Conservation (phyloP, 2,888 invertebrate genomes). For the Chymomyza caudatula region DNA sequence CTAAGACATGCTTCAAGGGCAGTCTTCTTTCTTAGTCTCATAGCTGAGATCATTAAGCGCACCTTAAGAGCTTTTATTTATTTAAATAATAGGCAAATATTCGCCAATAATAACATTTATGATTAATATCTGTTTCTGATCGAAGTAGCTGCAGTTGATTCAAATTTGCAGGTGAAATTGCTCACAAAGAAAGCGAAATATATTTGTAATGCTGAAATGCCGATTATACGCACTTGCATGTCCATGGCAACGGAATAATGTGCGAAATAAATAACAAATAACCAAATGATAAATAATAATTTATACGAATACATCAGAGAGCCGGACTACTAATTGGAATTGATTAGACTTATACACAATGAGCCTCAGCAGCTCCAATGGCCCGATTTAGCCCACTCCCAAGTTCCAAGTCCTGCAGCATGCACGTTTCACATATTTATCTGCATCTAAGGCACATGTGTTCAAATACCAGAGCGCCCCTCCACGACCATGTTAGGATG, state of each 20-base stretch:
- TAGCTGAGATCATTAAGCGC: too few relatives aligned
- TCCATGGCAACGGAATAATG: conserved; percentile 16
- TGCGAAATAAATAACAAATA: conserved; percentile 70
- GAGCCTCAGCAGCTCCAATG: conserved; percentile 4
- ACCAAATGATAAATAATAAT: conserved; percentile 78
- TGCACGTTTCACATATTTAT: conserved; percentile 75
- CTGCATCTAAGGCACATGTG: conserved; percentile 75
- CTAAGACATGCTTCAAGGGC: too few relatives aligned
- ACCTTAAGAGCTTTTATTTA: too few relatives aligned
- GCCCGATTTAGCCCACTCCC: neutral
- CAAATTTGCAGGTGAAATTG: neutral
- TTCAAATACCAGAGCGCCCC: conserved; percentile 9
- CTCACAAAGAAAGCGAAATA: neutral
- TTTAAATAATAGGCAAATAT: too few relatives aligned
- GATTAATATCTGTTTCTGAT: too few relatives aligned
- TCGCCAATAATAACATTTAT: too few relatives aligned
- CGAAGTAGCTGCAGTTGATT: too few relatives aligned
- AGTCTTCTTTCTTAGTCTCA: too few relatives aligned
- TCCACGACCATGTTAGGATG: conserved; percentile 6
- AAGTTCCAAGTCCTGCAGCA: conserved; percentile 12
- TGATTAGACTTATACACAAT: conserved; percentile 71
- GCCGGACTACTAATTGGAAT: conserved; percentile 77
- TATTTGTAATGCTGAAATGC: neutral
- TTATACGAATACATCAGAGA: conserved; percentile 77
- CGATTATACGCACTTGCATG: neutral